A percentile compares a stretch with the other conserved stretches of the same genome.
Evolutionary conservation across 2,797 vertebrate genomes (phyloP).

Genomic region (Netta rufina): DNA sequence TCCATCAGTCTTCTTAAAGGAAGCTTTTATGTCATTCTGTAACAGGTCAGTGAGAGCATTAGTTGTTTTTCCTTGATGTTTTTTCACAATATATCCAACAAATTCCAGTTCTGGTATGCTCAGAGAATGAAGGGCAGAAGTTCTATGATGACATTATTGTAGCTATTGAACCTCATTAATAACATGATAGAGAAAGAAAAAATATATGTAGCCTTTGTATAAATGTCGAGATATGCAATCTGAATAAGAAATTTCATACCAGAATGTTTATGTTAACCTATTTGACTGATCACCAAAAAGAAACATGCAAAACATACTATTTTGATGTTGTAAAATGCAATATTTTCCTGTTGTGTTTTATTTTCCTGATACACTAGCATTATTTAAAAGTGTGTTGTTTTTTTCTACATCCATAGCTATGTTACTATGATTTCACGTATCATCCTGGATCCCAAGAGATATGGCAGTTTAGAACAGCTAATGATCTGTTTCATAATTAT

Average conservation of each 20-base stretch:
- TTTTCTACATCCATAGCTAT: not conserved
- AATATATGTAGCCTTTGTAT: not conserved
- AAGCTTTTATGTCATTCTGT: not conserved
- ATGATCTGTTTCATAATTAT: conserved; percentile 41
- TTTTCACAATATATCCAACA: not conserved
- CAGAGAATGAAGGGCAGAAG: not conserved
- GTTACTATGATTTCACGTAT: not conserved
- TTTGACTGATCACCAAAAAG: not conserved
- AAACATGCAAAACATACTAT: not conserved
- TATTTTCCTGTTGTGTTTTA: not conserved
- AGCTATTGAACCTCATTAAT: not conserved
- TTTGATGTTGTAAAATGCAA: not conserved
- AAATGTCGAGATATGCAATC: not conserved
- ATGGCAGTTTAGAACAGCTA: conserved; percentile 10
- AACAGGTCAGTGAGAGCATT: not conserved
- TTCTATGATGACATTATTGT: not conserved
- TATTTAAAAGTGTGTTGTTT: not conserved
- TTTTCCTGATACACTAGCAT: not conserved
- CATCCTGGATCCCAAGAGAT: not conserved
- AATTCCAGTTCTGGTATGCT: not conserved
- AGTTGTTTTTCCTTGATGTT: not conserved
- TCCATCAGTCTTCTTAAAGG: not conserved
- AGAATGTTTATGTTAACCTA: not conserved
- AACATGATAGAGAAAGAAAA: not conserved
- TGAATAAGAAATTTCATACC: not conserved